Conservation (phyloP, 2,888 invertebrate species). For the Sphecodes monilicornis region DNA sequence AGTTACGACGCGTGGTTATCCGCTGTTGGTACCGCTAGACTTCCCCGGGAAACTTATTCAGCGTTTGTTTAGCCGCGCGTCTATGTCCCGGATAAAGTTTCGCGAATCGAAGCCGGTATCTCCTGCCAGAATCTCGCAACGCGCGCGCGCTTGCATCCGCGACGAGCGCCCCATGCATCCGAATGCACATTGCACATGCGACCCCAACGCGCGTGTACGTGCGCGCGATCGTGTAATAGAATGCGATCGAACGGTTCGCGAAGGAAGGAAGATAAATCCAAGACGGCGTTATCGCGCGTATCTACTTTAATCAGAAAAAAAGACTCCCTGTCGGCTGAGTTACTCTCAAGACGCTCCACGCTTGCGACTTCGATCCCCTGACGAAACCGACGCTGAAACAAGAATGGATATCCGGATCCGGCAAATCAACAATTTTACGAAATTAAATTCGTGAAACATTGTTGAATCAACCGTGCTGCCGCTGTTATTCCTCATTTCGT, state of each 20-base stretch:
- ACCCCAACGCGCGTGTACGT: background rate
- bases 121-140: background rate
- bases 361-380: background rate
- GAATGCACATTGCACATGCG: background rate
- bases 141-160: background rate
- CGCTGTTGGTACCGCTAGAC: slow-evolving; percentile 23
- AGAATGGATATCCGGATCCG: background rate
- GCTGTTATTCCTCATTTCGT: background rate
- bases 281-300: slow-evolving; percentile 19
- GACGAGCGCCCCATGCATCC: background rate
- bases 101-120: slow-evolving; percentile 32
- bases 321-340: background rate
- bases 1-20: slow-evolving; percentile 30
- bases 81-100: slow-evolving; percentile 30
- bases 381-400: background rate
- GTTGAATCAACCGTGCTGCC: background rate
- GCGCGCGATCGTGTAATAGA: slow-evolving; percentile 4
- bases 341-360: slow-evolving; percentile 4
- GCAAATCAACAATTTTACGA: background rate
- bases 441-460: background rate
- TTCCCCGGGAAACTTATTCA: slow-evolving; percentile 46
- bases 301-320: slow-evolving; percentile 35
- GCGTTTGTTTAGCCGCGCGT: slow-evolving; percentile 34
- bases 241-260: slow-evolving; percentile 26
- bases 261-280: background rate